Evolutionary conservation across 1,140 invertebrate species (phyloP).

Genomic region (Ceratitis capitata): DNA sequence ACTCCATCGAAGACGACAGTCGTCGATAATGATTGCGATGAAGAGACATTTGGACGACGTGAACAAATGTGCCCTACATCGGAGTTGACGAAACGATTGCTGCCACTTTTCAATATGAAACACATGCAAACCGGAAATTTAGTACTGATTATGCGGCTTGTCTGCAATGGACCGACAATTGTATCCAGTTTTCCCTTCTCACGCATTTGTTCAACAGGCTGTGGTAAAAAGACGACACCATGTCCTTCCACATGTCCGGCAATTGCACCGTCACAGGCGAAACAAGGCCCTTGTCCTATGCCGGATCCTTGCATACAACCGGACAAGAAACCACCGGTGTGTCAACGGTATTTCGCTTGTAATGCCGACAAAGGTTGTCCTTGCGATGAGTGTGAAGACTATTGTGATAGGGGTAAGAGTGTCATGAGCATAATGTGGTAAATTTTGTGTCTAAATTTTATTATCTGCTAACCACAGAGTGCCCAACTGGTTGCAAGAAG

Average conservation of each 20-base stretch:
- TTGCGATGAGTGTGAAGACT: conserved; percentile 51
- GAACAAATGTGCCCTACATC: conserved; percentile 60
- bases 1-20: conserved; percentile 46
- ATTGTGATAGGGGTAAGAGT: conserved; percentile 41
- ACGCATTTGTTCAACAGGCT: conserved; percentile 51
- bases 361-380: conserved; percentile 59
- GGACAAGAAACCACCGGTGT: conserved; percentile 34
- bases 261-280: neutral
- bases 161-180: conserved; percentile 59
- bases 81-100: conserved; percentile 54
- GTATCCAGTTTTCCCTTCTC: conserved; percentile 54
- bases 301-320: conserved; percentile 47
- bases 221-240: conserved; percentile 38
- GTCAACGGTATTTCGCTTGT: conserved; percentile 56
- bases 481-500: conserved; percentile 37
- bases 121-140: conserved; percentile 61
- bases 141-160: conserved; percentile 55
- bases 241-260: neutral
- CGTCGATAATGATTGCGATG: conserved; percentile 57
- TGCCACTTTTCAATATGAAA: conserved; percentile 60
- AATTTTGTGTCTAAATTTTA: neutral
- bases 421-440: neutral
- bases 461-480: neutral
- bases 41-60: conserved; percentile 44
- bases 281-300: conserved; percentile 9